These are phyloP conservation scores for Nomada lathburiana DNA, from an alignment of 2,888 invertebrate species.

Conservation along the genomic window DNA sequence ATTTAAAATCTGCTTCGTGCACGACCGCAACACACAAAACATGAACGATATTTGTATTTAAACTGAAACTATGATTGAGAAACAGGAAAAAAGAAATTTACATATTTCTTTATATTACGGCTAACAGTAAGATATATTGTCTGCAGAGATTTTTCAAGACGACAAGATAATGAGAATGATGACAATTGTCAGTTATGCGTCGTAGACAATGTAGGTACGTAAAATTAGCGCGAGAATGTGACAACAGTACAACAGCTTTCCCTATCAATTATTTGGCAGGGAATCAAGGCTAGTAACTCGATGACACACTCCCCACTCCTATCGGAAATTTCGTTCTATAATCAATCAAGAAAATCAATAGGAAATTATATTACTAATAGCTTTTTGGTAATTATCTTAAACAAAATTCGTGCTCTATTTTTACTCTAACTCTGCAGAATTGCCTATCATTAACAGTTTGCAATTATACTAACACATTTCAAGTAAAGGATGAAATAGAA, in stretches of 20 bases:
- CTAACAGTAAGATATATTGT: background rate
- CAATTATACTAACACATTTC: background rate
- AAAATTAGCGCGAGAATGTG: slow-evolving; percentile 76
- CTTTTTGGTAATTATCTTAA: background rate
- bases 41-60: background rate
- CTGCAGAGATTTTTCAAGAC: no score
- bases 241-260: slow-evolving; percentile 78
- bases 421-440: background rate
- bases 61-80: background rate
- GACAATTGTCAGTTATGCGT: slow-evolving; percentile 61
- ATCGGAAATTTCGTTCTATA: slow-evolving; percentile 48
- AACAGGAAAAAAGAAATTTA: no score
- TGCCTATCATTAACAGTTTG: background rate
- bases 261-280: slow-evolving; percentile 80
- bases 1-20: no score
- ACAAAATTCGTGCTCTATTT: background rate
- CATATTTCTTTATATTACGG: background rate
- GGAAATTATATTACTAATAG: slow-evolving; percentile 1
- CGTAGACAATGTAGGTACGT: slow-evolving; percentile 65
- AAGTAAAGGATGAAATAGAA: background rate
- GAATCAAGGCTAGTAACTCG: slow-evolving; percentile 82
- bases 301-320: slow-evolving; percentile 70
- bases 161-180: slow-evolving; percentile 11
- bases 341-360: slow-evolving; percentile 59
- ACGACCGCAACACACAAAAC: no score